Evolutionary conservation across 2,888 invertebrate species (phyloP).

Genomic region (Nematopogon swammerdamellus): DNA sequence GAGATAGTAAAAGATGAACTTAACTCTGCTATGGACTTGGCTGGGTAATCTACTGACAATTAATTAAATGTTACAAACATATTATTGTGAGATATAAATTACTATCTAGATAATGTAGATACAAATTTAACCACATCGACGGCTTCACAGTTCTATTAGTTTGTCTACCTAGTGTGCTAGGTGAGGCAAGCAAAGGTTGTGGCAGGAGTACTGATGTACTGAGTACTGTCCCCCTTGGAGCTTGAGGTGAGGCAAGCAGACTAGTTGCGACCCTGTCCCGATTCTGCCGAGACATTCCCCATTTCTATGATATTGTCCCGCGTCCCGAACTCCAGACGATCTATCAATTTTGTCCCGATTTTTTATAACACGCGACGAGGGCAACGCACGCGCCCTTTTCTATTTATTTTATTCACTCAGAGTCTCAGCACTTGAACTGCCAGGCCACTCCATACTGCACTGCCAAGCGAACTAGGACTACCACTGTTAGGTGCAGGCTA

Average conservation of each 20-base stretch:
- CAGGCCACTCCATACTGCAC: background rate
- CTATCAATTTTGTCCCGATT: too few species aligned
- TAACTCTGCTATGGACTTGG: background rate
- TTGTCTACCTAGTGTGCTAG: background rate
- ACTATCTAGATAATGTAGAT: background rate
- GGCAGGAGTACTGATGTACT: background rate
- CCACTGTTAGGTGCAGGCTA: background rate
- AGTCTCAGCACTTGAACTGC: background rate
- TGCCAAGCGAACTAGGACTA: background rate
- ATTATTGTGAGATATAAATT: background rate
- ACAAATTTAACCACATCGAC: background rate
- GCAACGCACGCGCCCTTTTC: too few species aligned
- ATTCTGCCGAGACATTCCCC: too few species aligned
- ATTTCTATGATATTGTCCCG: too few species aligned
- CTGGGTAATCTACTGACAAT: background rate
- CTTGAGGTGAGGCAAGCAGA: background rate
- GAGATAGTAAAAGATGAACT: background rate
- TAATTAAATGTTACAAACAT: background rate
- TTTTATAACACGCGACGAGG: too few species aligned
- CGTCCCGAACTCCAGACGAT: too few species aligned
- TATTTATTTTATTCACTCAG: too few species aligned
- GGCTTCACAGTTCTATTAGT: background rate
- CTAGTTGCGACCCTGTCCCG: background rate
- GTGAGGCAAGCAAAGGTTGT: background rate
- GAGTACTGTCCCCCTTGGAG: background rate